These are phyloP conservation scores for Mus spretus DNA, from an alignment of 2,797 vertebrate species.

Conservation along the genomic window DNA sequence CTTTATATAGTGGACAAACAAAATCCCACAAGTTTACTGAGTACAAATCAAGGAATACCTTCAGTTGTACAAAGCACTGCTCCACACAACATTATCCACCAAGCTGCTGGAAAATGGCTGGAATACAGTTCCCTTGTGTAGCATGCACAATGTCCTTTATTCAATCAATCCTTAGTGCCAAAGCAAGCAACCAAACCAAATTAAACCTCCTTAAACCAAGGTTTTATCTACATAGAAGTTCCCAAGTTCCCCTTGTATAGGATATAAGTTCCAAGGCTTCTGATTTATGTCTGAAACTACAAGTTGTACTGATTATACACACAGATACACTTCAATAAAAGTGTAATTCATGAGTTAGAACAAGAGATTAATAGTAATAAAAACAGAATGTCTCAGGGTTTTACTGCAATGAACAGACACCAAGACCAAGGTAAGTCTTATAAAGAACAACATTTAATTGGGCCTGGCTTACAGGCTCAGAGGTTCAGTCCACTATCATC, in stretches of 20 bases:
- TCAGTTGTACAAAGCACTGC: not conserved
- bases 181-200: not conserved
- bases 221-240: not conserved
- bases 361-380: conserved; percentile 11
- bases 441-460: not conserved
- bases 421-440: not conserved
- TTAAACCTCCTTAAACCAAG: conserved; percentile 34
- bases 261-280: not conserved
- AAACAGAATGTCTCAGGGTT: not conserved
- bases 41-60: conserved; percentile 45
- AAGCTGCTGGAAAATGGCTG: conserved; percentile 14
- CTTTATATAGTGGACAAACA: conserved; percentile 38
- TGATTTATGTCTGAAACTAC: not conserved
- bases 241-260: not conserved
- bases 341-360: not conserved
- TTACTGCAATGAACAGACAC: not conserved
- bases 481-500: not conserved
- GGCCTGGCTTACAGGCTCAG: not conserved
- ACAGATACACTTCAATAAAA: not conserved
- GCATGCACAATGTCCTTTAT: not conserved
- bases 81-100: not conserved
- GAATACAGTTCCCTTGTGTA: not conserved
- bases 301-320: not conserved
- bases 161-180: not conserved
- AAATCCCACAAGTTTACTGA: conserved; percentile 40